A percentile compares a stretch with the other conserved stretches of the same genome.
These are phyloP conservation scores for Ptilorrhoa leucosticta DNA, from an alignment of 2,113 vertebrate genomes.

Conservation along the genomic window DNA sequence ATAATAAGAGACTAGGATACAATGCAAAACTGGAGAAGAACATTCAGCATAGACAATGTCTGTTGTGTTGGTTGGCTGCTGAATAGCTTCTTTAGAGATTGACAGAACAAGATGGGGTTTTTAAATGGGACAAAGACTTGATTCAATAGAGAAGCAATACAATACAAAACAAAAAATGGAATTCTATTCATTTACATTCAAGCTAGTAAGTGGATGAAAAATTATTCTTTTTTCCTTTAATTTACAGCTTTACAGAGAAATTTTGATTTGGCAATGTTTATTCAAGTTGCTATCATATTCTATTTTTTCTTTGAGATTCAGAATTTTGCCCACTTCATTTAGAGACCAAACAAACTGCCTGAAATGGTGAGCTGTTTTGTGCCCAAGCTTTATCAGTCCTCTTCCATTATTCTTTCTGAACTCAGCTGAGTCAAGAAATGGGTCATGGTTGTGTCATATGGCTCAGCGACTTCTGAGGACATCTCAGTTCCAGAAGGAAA, in stretches of 20 bases:
- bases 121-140: slow-evolving; percentile 64
- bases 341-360: background rate
- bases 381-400: background rate
- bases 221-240: slow-evolving; percentile 34
- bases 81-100: slow-evolving; percentile 57
- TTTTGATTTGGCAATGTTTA: slow-evolving; percentile 16
- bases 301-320: slow-evolving; percentile 30
- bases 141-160: slow-evolving; percentile 62
- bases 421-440: slow-evolving; percentile 22
- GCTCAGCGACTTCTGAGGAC: background rate
- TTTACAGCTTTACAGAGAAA: background rate
- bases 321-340: slow-evolving; percentile 17
- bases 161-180: slow-evolving; percentile 52
- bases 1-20: slow-evolving; percentile 19
- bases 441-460: slow-evolving; percentile 13
- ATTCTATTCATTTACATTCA: slow-evolving; percentile 54
- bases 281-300: slow-evolving; percentile 8
- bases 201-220: slow-evolving; percentile 53
- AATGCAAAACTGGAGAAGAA: slow-evolving; percentile 44
- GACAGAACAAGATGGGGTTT: slow-evolving; percentile 57
- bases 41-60: background rate
- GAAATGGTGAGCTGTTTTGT: background rate
- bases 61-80: slow-evolving; percentile 26
- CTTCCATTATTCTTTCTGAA: slow-evolving; percentile 8
- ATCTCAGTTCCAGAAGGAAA: background rate